phyloP scores from a whole-genome alignment of 1,140 invertebrate genomes.

The Microplitis mediator region DNA sequence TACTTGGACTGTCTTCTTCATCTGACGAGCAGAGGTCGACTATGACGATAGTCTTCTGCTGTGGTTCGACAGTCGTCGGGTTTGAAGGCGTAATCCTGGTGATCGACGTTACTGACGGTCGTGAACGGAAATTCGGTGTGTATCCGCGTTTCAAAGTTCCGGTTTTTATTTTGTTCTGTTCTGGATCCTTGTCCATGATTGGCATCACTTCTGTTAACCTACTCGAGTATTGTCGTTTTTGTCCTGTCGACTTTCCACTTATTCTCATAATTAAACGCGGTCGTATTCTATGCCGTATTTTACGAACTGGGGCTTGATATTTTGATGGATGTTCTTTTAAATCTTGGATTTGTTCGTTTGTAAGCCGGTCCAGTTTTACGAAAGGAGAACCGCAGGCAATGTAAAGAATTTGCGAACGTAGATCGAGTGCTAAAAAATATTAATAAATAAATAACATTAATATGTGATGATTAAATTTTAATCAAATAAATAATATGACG shows the following conservation, averaged over 20 bases:
- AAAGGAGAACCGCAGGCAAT: constrained; percentile 57
- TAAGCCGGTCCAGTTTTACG: constrained; percentile 57
- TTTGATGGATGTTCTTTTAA: constrained; percentile 46
- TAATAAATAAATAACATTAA: neutral
- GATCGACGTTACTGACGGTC: neutral
- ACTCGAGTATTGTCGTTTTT: neutral
- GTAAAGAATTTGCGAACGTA: constrained; percentile 53
- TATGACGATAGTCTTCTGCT: constrained; percentile 47
- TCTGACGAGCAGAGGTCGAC: constrained; percentile 66
- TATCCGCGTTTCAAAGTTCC: neutral
- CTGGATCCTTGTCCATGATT: constrained; percentile 6
- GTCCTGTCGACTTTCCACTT: neutral
- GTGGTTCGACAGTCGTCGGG: neutral
- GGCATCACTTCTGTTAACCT: constrained; percentile 2
- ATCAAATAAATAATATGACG: too few relatives aligned
- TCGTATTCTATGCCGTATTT: constrained; percentile 32
- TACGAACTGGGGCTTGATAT: constrained; percentile 38
- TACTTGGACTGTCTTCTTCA: constrained; percentile 51
- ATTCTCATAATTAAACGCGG: constrained; percentile 33
- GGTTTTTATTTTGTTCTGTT: neutral
- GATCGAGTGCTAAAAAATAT: constrained; percentile 40
- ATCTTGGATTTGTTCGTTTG: constrained; percentile 48
- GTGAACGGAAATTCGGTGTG: neutral
- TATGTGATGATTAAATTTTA: too few relatives aligned
- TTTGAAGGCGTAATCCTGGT: neutral